Percentiles rank a stretch among this genome's conserved stretches.
These are phyloP conservation scores for fruit fly (Drosophila melanogaster) DNA, from an alignment of 1,140 invertebrate species.

Conservation along the genomic window Release_6_plus_ISO1_MT NT_033779.5:10441001-10441500, in stretches of 20 bases:
- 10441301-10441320: conserved; percentile 28
- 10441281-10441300: conserved; percentile 36
- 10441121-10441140: conserved; percentile 36
- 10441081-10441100: not conserved
- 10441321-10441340: conserved; percentile 8
- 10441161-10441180: conserved; percentile 28
- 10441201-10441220: conserved; percentile 45
- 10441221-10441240: conserved; percentile 42
- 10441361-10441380: conserved; percentile 4
- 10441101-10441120: conserved; percentile 10
- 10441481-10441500: conserved; percentile 30
- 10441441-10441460: conserved; percentile 7
- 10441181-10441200: conserved; percentile 50
- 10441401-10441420: not conserved
- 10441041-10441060: not conserved
- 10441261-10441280: conserved; percentile 23
- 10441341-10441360: conserved; percentile 10
- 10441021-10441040: not conserved
- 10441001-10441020: no score
- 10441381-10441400: not conserved
- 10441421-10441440: not conserved
- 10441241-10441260: conserved; percentile 45
- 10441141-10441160: conserved; percentile 19
- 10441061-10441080: not conserved
- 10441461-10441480: conserved; percentile 41